Evolutionary conservation across 2,797 vertebrate genomes (phyloP), one percentile per base, ranked within the genome.

Genomic region (Coregonus sp.): DNA sequence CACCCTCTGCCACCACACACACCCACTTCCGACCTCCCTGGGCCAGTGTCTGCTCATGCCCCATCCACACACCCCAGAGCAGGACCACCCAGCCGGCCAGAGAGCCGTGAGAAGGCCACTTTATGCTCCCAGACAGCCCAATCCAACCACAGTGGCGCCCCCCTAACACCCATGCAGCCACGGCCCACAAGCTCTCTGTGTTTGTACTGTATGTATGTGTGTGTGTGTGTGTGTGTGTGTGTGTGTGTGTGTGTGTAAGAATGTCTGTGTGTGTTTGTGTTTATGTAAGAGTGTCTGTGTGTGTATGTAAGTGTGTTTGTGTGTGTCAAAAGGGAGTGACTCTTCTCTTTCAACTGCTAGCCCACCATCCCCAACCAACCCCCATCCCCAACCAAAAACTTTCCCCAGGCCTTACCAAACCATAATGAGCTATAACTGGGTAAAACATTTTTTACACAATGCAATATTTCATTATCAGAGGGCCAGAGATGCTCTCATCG

Each of bases 41-140:
- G 87, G 89, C 75, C 84, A 84, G 86, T 88, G 82, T 88, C 78
- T 89, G 87, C 86, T 87, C 85, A 12, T 47, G 29, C 78, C 73
- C 88, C 86, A 56, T 14, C 35, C 82, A 80, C 83, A 80, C 78
- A 81, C 78, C 77, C 82, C 83, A 75, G 76, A 84, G 73, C 82
- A 81, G 85, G 94, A 93, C 94, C 94, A 95, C 94, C 94, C 94
- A 94, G 78, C 87, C 85, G 79, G 88, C 85, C 78, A 83, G 86
- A 86, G 86, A 89, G 90, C 88, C 89, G 89, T 92, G 91, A 95
- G 93, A 94, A 90, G 90, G 89, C 89, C 91, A 93, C 91, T 93
- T 92, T 92, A 94, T 94, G 90, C 92, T 92, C 89, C 86, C 89
- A 92, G 90, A 91, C 90, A 91, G 90, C 89, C 89, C 92, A 84